phyloP scores from a whole-genome alignment of 2,797 vertebrate species.

The Squalus acanthias region DNA sequence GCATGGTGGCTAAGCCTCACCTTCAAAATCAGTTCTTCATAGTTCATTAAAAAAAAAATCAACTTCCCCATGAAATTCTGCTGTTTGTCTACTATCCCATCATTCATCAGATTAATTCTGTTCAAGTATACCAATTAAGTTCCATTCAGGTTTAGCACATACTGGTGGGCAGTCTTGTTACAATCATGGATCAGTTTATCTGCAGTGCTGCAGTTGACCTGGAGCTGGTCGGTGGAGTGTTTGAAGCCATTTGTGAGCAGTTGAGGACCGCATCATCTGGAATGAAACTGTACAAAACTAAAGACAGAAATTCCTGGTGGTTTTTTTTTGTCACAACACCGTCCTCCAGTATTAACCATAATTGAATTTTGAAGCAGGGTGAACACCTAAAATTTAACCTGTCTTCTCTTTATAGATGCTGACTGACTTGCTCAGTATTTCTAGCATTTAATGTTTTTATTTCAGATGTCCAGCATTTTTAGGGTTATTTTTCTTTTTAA shows the following conservation, averaged over 20 bases:
- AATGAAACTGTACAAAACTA: background rate
- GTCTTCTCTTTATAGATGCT: background rate
- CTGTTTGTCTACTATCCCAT: background rate
- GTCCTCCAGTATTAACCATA: background rate
- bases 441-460: background rate
- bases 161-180: background rate
- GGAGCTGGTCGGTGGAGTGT: background rate
- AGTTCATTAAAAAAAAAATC: background rate
- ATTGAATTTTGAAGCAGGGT: background rate
- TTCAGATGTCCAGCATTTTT: background rate
- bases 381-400: background rate
- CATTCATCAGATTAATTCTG: background rate
- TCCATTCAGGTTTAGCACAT: background rate
- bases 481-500: background rate
- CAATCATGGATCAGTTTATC: background rate
- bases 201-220: background rate
- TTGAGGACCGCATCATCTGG: background rate
- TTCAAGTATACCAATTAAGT: background rate
- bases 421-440: background rate
- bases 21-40: background rate
- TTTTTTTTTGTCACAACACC: background rate
- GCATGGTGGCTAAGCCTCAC: background rate
- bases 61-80: background rate
- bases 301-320: background rate
- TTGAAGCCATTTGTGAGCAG: background rate